phyloP scores from a whole-genome alignment of 2,797 vertebrate species.

The Erpetoichthys calabaricus region DNA sequence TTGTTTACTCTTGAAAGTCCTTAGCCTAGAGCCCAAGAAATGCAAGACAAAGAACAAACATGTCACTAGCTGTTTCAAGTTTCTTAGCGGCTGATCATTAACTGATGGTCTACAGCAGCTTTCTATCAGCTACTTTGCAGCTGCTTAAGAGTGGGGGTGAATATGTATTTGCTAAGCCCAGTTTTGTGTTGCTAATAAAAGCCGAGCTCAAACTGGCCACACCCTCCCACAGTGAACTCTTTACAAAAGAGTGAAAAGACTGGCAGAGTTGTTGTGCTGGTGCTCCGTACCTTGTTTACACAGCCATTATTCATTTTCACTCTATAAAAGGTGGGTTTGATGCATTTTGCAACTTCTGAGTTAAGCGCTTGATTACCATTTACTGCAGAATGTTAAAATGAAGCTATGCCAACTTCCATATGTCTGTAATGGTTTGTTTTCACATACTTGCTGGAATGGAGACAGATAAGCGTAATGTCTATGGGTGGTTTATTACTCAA shows the following conservation, averaged over 20 bases:
- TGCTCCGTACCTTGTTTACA: conserved; percentile 14
- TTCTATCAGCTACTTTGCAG: conserved; percentile 26
- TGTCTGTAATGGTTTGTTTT: conserved; percentile 2
- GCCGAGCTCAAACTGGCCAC: conserved; percentile 6
- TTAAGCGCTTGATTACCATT: conserved; percentile 1
- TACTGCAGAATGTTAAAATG: conserved; percentile 6
- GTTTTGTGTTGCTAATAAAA: conserved; percentile 30
- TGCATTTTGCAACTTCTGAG: not conserved
- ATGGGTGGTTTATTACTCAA: conserved; percentile 5
- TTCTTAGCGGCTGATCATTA: not conserved
- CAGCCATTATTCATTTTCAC: conserved; percentile 12
- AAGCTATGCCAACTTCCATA: conserved; percentile 4
- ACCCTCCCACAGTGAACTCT: not conserved
- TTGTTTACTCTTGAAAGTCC: not conserved
- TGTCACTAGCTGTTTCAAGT: not conserved
- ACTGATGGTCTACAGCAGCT: conserved; percentile 12
- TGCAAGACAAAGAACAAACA: not conserved
- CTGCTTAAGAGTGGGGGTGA: conserved; percentile 23
- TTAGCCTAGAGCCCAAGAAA: not conserved
- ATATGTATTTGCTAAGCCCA: conserved; percentile 24
- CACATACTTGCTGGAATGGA: conserved; percentile 4
- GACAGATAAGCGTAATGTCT: conserved; percentile 1
- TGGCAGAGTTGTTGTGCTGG: conserved; percentile 21
- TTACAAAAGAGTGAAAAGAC: conserved; percentile 9
- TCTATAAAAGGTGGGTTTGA: conserved; percentile 17